A percentile compares a stretch with the other conserved stretches of the same genome.
Conservation (phyloP, 2,113 vertebrate species). For the Ciconia boyciana region DNA sequence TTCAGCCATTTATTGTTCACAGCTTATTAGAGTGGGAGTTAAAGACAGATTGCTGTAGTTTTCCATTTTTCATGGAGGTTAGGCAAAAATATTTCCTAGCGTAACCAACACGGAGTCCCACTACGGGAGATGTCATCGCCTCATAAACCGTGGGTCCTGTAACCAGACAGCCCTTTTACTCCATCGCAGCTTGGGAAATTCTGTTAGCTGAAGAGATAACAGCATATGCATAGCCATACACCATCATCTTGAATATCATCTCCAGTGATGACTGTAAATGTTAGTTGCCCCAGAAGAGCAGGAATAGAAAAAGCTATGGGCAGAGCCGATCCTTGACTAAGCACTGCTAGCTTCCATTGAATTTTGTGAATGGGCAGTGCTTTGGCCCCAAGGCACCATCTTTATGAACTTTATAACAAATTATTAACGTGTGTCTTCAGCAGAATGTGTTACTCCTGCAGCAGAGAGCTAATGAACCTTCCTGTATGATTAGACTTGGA, state of each 20-base stretch:
- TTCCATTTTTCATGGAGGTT: not conserved
- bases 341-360: not conserved
- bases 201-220: not conserved
- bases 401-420: not conserved
- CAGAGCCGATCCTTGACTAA: not conserved
- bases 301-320: not conserved
- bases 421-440: not conserved
- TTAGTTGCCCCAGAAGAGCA: not conserved
- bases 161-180: not conserved
- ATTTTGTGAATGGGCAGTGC: not conserved
- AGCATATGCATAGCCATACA: no score
- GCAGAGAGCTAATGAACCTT: not conserved
- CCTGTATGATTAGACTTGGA: not conserved
- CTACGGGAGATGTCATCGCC: not conserved
- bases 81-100: not conserved
- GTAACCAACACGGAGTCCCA: not conserved
- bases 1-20: constrained; percentile 46
- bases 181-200: not conserved
- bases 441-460: not conserved
- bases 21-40: constrained; percentile 32
- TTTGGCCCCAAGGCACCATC: not conserved
- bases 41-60: constrained; percentile 29
- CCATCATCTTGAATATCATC: not conserved
- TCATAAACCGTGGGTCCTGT: not conserved
- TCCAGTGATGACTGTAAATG: not conserved